Conservation (phyloP, 2,888 invertebrate genomes). For the Tillus elongatus region DNA sequence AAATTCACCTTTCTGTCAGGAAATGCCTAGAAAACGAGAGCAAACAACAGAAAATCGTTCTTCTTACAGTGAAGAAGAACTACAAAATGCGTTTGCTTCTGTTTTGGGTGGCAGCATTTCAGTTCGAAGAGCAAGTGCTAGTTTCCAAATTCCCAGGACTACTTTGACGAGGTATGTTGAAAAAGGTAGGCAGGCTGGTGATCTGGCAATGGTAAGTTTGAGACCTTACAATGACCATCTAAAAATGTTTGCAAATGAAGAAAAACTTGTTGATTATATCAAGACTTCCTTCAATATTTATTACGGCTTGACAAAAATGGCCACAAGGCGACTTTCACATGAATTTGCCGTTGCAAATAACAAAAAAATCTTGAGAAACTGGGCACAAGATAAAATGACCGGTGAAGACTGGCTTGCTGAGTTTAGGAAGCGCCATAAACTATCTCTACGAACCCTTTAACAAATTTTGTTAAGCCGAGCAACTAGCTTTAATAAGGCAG, state of each 20-base stretch:
- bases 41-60: neutral
- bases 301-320: neutral
- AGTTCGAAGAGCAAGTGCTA: neutral
- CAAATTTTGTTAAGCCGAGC: conserved; percentile 19
- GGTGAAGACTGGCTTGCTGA: neutral
- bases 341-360: neutral
- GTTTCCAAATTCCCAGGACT: neutral
- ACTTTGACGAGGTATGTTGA: neutral
- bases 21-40: neutral
- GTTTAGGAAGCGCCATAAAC: conserved; percentile 5
- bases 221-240: neutral
- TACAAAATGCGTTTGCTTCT: neutral
- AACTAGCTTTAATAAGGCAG: conserved; percentile 22
- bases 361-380: neutral
- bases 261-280: neutral
- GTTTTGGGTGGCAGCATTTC: neutral
- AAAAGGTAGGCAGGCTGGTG: neutral
- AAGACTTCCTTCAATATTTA: neutral
- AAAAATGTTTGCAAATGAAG: neutral
- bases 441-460: conserved; percentile 19
- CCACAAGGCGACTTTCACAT: neutral
- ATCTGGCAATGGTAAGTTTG: too few species aligned
- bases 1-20: too few species aligned
- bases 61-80: neutral
- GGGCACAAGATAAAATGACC: neutral